Evolutionary conservation across 1,140 invertebrate genomes (phyloP), one percentile per base, ranked within the genome.

Genomic region (Bombyx mandarina): DNA sequence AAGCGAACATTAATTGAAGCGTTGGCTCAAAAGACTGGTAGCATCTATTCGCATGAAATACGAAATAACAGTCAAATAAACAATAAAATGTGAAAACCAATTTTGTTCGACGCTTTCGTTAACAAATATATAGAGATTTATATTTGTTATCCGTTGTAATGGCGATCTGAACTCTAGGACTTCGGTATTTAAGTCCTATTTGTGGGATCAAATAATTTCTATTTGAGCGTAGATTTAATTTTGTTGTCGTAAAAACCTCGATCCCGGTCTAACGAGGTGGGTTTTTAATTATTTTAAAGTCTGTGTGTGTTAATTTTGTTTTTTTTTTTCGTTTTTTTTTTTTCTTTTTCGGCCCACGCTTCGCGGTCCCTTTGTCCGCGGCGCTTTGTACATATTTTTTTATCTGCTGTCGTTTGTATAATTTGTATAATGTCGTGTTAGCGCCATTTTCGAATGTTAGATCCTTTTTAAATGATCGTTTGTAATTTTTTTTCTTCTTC

Each of bases 351-450:
- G 26, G 26, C 26, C 26, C 51, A 42, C 26, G 10, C 42, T 49
- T 43, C n/a, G 54, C 54, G 54, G 54, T 46, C 9, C 26, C 54
- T 49, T 56, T 56, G 54, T 47, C 42, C 42, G 18, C 43, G 53
- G 53, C 43, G 7, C 43, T 54, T 54, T 56, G 43, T 12, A 12
- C 9, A 51, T 51, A 12, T 10, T 66, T 62, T 67, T 72, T 71
- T 71, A 63, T 70, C 58, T 61, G 55, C n/a, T 26, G n/a, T 6
- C 49, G 63, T 73, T 77, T 71, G 68, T 75, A 63, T 77, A 79
- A 79, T 79, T 75, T 79, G 76, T 79, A 71, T 77, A 79, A 79
- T 79, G 74, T 65, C 65, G 71, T 77, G 74, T 79, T 79, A 77
- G 74, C 76, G 74, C 76, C 74, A 60, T 65, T 47, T 66, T 12